Conservation (phyloP, 1,140 invertebrate species). For the Copidosoma floridanum region DNA sequence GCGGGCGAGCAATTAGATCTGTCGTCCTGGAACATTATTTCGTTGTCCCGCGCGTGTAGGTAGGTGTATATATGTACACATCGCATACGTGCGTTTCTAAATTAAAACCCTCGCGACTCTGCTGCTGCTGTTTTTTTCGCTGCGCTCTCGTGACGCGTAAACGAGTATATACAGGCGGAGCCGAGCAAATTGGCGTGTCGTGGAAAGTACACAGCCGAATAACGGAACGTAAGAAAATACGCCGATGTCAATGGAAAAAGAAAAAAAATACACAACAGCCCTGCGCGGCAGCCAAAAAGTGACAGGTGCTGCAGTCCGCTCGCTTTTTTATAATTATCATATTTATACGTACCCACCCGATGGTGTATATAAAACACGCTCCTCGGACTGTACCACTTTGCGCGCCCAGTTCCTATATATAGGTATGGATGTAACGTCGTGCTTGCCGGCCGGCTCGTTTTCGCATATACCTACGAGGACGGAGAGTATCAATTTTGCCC, state of each 20-base stretch:
- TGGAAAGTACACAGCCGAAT: not conserved
- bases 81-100: slow-evolving; percentile 28
- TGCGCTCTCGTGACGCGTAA: not conserved
- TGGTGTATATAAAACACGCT: no score
- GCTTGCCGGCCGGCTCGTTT: no score
- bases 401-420: no score
- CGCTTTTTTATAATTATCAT: no score
- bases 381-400: no score
- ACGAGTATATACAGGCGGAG: no score
- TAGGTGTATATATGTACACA: not conserved
- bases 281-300: not conserved
- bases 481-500: slow-evolving; percentile 39
- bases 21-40: slow-evolving; percentile 38
- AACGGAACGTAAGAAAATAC: no score
- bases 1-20: slow-evolving; percentile 37
- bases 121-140: not conserved
- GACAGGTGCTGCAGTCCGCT: slow-evolving; percentile 31
- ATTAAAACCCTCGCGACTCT: slow-evolving; percentile 36
- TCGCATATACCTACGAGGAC: no score
- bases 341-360: no score
- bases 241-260: not conserved
- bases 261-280: no score
- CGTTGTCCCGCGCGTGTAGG: slow-evolving; percentile 28
- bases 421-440: no score
- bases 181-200: not conserved